Evolutionary conservation across 2,113 vertebrate species (phyloP), one percentile per base, ranked within the genome.

Genomic region (Strix uralensis): DNA sequence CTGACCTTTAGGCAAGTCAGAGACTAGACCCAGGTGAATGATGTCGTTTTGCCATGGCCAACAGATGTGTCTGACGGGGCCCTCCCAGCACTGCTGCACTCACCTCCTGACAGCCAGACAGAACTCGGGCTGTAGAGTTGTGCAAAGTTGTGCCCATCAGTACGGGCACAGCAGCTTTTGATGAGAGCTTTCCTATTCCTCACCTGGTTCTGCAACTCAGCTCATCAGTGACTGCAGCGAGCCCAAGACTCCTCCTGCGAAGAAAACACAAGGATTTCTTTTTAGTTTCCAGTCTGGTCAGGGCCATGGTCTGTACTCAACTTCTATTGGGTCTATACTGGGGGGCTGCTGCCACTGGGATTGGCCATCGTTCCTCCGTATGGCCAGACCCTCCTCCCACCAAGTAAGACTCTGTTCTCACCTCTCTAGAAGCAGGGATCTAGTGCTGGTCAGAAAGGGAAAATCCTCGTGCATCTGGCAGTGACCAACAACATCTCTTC

Each of bases 141-240:
- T 6, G 57, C 67, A 70, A 7, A 58, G 38, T 0, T 36, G 29
- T 69, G 65, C 65, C 57, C 62, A 14, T 14, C 16, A 73, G 14
- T 27, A 42, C 14, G 42, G 44, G 30, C 78, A 67, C 16, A 42
- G 52, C 25, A 20, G 72, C 58, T 57, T 34, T 36, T 20, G 42
- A 25, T 11, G 10, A 58, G 27, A 57, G 12, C 16, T 15, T 74
- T 73, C 57, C 55, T 65, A 23, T 27, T 90, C 7, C 95, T 96
- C 51, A 96, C 91, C 95, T 93, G 91, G 36, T 51, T 70, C 88
- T 93, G 91, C 36, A 96, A 38, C 57, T 95, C 95, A 25, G 61
- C 42, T 61, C 74, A 54, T 15, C 2, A 57, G 36, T 19, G 27
- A 57, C 26, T 74, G 77, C 91, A 89, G 61, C 3, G 13, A 15